Evolutionary conservation across 2,888 invertebrate species (phyloP), one percentile per base, ranked within the genome.

Genomic region (Tetrapedia diversipes): DNA sequence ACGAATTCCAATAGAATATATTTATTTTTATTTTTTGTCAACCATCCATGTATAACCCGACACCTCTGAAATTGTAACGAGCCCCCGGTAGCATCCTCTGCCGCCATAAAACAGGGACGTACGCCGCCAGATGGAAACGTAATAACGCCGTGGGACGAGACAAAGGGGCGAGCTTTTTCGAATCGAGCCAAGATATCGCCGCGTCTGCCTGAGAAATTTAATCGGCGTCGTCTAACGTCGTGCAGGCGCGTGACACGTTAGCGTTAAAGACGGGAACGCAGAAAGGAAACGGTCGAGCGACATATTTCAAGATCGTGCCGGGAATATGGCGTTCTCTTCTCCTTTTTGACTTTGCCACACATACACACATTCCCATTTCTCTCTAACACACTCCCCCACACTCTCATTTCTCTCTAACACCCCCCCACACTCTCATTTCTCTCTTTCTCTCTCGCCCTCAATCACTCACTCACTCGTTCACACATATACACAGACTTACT

Each of bases 61-160:
- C 73, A 53, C n/a, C n/a, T n/a, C n/a, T 69, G 69, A 79, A 77
- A 68, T 67, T 66, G 78, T 78, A 79, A 86, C 84, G 79, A 83
- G 63, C 66, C 57, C 43, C 53, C 57, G 59, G 63, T 59, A 61
- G 24, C 65, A 27, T 68, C 63, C 64, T 41, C 32, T n/a, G n/a
- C 45, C 8, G 49, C 63, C 53, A 45, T 71, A 67, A 77, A 80
- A 77, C 71, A 54, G 27, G 45, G 34, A 39, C 73, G 7, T 59
- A 41, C 22, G 16, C 6, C 61, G 45, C 45, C 66, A 49, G 66
- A 68, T 75, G 70, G 67, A 68, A 82, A 80, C 61, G 80, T 71
- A 80, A 80, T 82, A 80, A 72, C 74, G 67, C 53, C n/a, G 16
- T 16, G n/a, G 24, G 6, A 22, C 11, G 76, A 63, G 81, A 83